Evolutionary conservation across 2,797 vertebrate genomes (phyloP).

Genomic region (Acanthopagrus latus): DNA sequence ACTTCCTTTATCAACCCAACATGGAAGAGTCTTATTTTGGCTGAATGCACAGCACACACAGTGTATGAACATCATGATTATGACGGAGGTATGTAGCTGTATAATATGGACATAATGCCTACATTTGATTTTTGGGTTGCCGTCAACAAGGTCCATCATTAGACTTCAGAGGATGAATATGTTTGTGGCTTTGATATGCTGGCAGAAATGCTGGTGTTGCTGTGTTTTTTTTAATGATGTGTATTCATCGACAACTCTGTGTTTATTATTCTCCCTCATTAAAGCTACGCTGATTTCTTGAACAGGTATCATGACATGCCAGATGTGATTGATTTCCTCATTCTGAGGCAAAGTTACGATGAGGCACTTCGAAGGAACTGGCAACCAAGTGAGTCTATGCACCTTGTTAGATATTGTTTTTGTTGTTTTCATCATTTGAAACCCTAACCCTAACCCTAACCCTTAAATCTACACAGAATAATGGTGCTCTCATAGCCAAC

Average conservation of each 20-base stretch:
- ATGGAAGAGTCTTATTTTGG: constrained; percentile 1
- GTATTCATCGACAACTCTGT: not conserved
- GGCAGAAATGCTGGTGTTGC: too few species aligned
- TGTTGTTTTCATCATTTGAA: not conserved
- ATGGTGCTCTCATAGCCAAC: not conserved
- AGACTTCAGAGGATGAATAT: not conserved
- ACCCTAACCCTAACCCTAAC: too few species aligned
- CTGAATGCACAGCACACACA: not conserved
- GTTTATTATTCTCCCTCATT: not conserved
- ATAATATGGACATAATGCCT: not conserved
- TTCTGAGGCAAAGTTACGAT: constrained; percentile 94
- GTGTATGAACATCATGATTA: not conserved
- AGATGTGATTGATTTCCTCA: constrained; percentile 98
- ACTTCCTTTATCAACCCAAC: not conserved
- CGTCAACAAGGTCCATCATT: too few species aligned
- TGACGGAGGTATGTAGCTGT: not conserved
- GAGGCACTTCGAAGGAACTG: constrained; percentile 94
- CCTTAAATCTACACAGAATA: not conserved
- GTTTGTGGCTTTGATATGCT: not conserved
- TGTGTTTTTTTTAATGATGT: not conserved
- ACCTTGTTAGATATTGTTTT: not conserved
- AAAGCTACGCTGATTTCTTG: not conserved
- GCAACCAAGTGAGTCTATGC: constrained; percentile 89
- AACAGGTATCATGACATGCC: constrained; percentile 98
- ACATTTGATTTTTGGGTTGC: not conserved